A percentile compares a stretch with the other conserved stretches of the same genome.
phyloP scores from a whole-genome alignment of 2,888 invertebrate genomes.

The Cyclophora albipunctata region DNA sequence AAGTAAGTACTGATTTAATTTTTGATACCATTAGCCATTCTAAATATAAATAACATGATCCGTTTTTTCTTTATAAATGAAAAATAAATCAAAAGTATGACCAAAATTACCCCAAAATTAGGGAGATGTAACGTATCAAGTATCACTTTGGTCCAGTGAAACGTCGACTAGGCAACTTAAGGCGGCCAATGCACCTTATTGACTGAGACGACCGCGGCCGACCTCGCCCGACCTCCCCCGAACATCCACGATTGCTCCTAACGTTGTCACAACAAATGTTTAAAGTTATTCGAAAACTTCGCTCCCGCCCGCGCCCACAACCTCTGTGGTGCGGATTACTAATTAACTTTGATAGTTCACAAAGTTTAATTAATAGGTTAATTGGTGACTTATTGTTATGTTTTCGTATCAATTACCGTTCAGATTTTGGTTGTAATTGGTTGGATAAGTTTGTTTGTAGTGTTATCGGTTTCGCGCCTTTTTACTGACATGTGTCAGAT shows the following conservation, averaged over 20 bases:
- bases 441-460: no score
- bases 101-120: conserved; percentile 14
- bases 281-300: conserved; percentile 46
- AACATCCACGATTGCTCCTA: conserved; percentile 33
- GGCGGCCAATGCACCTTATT: conserved; percentile 68
- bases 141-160: conserved; percentile 32
- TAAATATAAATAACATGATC: no score
- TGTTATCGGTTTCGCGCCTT: no score
- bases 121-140: conserved; percentile 20
- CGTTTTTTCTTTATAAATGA: no score
- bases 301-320: conserved; percentile 18
- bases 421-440: no score
- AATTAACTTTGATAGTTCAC: conserved; percentile 38
- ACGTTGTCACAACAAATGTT: conserved; percentile 48
- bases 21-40: no score
- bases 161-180: conserved; percentile 54
- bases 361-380: conserved; percentile 29
- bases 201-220: conserved; percentile 61
- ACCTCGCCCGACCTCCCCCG: conserved; percentile 44
- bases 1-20: no score
- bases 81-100: no score
- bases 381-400: conserved; percentile 19
- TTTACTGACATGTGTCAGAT: no score
- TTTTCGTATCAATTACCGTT: background rate
- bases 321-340: conserved; percentile 25